A percentile compares a stretch with the other conserved stretches of the same genome.
Evolutionary conservation across 2,888 invertebrate species (phyloP).

Genomic region (Hermodice carunculata): DNA sequence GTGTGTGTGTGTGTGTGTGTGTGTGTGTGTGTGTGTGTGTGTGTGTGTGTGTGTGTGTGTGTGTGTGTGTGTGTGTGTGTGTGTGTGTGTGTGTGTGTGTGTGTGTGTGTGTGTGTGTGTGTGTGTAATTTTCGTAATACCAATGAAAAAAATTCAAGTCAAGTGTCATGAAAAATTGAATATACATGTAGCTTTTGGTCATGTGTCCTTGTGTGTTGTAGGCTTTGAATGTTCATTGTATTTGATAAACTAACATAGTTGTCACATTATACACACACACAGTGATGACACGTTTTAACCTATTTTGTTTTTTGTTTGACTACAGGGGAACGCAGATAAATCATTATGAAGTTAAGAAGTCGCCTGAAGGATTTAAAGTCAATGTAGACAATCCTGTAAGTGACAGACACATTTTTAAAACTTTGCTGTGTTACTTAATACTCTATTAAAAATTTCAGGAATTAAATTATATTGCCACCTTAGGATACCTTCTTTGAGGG

Average conservation of each 20-base stretch:
- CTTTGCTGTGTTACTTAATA: background rate
- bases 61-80: too few relatives aligned
- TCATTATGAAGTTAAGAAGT: conserved; percentile 56
- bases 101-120: background rate
- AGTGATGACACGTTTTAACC: background rate
- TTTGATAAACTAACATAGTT: background rate
- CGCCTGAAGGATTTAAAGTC: conserved; percentile 53
- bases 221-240: background rate
- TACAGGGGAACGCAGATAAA: conserved; percentile 43
- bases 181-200: too few relatives aligned
- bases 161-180: too few relatives aligned
- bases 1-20: too few relatives aligned
- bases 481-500: too few relatives aligned
- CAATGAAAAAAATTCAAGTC: too few relatives aligned
- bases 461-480: too few relatives aligned
- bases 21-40: too few relatives aligned
- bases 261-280: background rate
- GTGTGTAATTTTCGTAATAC: background rate
- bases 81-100: too few relatives aligned
- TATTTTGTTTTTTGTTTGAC: conserved; percentile 4
- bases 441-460: too few relatives aligned
- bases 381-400: conserved; percentile 60
- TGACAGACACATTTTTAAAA: background rate
- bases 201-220: background rate
- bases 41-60: too few relatives aligned